phyloP scores from a whole-genome alignment of 2,888 invertebrate genomes.

The Amphipoea lucens region DNA sequence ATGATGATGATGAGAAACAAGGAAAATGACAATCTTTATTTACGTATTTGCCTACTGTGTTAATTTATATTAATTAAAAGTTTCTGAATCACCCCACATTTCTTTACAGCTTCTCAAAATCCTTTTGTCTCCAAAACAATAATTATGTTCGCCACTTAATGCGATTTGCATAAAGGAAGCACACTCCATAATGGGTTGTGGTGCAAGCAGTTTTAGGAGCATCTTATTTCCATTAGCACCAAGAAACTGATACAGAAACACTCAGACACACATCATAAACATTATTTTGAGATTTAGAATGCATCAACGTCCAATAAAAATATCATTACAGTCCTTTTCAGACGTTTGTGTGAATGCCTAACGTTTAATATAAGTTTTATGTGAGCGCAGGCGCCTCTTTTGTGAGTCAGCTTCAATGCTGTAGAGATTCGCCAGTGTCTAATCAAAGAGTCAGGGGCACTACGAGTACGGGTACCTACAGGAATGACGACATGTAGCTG shows the following conservation, averaged over 20 bases:
- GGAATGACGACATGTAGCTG: slow-evolving; percentile 1
- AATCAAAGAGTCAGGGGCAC: slow-evolving; percentile 8
- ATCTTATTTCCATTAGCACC: slow-evolving; percentile 53
- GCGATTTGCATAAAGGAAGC: slow-evolving; percentile 37
- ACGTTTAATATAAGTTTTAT: slow-evolving; percentile 60
- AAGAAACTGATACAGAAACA: slow-evolving; percentile 58
- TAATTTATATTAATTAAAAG: not conserved
- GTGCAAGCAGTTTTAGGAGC: slow-evolving; percentile 44
- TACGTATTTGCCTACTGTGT: not conserved
- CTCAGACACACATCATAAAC: slow-evolving; percentile 54
- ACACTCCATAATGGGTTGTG: slow-evolving; percentile 13
- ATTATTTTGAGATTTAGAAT: slow-evolving; percentile 65
- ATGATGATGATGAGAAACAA: not conserved
- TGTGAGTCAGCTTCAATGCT: slow-evolving; percentile 53
- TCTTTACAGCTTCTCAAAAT: slow-evolving; percentile 12
- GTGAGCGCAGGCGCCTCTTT: slow-evolving; percentile 55
- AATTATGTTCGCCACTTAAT: slow-evolving; percentile 27
- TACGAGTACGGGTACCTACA: not conserved
- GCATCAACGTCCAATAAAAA: slow-evolving; percentile 63
- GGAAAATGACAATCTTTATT: not conserved
- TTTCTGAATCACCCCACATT: not conserved
- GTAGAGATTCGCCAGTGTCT: slow-evolving; percentile 20
- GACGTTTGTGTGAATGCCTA: slow-evolving; percentile 51
- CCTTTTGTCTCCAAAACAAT: slow-evolving; percentile 34
- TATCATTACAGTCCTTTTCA: slow-evolving; percentile 60